Conservation (phyloP, 2,888 invertebrate species). For the Linyphia triangularis region DNA sequence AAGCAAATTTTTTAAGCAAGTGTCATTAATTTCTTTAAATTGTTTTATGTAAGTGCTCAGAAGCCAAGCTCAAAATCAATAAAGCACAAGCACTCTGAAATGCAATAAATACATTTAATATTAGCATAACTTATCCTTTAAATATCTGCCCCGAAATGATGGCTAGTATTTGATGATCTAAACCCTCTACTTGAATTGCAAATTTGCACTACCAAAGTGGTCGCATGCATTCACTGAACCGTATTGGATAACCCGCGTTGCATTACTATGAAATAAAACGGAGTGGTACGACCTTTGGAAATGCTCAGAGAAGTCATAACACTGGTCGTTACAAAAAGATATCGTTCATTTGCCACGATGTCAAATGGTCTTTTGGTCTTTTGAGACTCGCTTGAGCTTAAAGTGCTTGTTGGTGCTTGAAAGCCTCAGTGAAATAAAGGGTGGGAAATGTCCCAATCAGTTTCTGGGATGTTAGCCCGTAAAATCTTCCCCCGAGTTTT, state of each 20-base stretch:
- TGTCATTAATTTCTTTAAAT: too few species aligned
- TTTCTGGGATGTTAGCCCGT: not conserved
- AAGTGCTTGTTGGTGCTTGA: not conserved
- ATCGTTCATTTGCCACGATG: not conserved
- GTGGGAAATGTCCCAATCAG: not conserved
- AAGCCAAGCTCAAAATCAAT: not conserved
- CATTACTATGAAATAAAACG: not conserved
- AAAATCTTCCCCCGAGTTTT: not conserved
- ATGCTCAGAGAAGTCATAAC: not conserved
- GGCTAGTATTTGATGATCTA: not conserved
- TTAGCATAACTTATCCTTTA: not conserved
- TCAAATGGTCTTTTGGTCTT: not conserved
- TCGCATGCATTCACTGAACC: not conserved
- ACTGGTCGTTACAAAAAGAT: not conserved
- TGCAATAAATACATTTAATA: not conserved
- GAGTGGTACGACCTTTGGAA: not conserved
- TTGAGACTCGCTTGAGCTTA: not conserved
- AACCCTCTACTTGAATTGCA: not conserved
- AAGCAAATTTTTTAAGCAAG: too few species aligned
- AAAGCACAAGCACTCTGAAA: not conserved
- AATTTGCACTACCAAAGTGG: not conserved
- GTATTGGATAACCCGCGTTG: not conserved
- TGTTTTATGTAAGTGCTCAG: too few species aligned
- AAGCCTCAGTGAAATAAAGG: conserved; percentile 10
- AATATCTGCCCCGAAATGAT: not conserved